Evolutionary conservation across 2,888 invertebrate species (phyloP).

Genomic region (Conistra vaccinii): DNA sequence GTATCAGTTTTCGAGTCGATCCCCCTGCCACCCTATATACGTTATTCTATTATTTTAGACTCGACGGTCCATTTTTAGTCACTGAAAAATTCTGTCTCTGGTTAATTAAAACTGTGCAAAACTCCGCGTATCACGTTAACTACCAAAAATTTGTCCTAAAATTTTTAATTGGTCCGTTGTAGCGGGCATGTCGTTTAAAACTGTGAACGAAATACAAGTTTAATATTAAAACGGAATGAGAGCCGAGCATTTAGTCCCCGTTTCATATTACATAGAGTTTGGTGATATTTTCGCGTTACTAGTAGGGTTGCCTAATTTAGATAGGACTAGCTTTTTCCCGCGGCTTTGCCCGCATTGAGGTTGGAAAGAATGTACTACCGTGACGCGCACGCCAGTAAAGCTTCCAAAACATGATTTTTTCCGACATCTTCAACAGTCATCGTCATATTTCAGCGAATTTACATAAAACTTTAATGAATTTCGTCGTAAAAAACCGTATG

Average conservation of each 20-base stretch:
- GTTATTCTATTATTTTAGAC: not conserved
- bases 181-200: slow-evolving; percentile 40
- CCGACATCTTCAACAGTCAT: no score
- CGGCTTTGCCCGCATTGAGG: no score
- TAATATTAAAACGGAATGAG: slow-evolving; percentile 59
- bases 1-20: no score
- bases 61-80: not conserved
- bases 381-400: no score
- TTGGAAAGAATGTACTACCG: no score
- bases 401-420: no score
- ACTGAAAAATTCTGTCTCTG: not conserved
- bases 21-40: no score
- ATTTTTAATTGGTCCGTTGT: slow-evolving; percentile 50
- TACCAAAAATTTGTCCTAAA: slow-evolving; percentile 14
- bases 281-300: slow-evolving; percentile 44
- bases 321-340: no score
- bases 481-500: no score
- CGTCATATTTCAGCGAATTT: no score
- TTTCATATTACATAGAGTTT: slow-evolving; percentile 53
- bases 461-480: no score
- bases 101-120: slow-evolving; percentile 40
- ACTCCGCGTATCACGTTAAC: slow-evolving; percentile 10
- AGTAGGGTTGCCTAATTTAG: slow-evolving; percentile 48
- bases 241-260: slow-evolving; percentile 47
- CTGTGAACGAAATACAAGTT: slow-evolving; percentile 52